Evolutionary conservation across 2,888 invertebrate genomes (phyloP).

Genomic region (Anodontia alba): DNA sequence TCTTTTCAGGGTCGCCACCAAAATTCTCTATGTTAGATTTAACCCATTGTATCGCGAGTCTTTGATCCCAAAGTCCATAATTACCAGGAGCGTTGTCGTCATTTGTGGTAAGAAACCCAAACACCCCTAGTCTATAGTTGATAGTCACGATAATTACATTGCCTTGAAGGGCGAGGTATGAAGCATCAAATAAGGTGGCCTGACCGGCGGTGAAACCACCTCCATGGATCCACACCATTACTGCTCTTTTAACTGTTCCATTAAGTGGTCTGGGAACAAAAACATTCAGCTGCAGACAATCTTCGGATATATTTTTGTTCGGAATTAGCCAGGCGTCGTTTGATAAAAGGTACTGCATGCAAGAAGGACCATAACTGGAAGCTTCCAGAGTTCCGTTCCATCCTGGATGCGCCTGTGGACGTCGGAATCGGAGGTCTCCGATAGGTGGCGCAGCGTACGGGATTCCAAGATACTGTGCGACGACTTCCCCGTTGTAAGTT

Average conservation of each 20-base stretch:
- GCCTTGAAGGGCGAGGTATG: slow-evolving; percentile 58
- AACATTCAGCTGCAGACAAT: slow-evolving; percentile 70
- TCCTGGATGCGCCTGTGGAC: slow-evolving; percentile 32
- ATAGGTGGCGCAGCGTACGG: slow-evolving; percentile 65
- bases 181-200: slow-evolving; percentile 63
- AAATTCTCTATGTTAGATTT: slow-evolving; percentile 64
- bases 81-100: slow-evolving; percentile 59
- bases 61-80: slow-evolving; percentile 70
- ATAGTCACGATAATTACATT: slow-evolving; percentile 70
- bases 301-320: slow-evolving; percentile 60
- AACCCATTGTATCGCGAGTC: slow-evolving; percentile 68
- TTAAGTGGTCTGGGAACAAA: slow-evolving; percentile 49
- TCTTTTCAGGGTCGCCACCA: slow-evolving; percentile 66
- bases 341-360: slow-evolving; percentile 56
- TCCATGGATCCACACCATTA: slow-evolving; percentile 74
- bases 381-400: slow-evolving; percentile 52
- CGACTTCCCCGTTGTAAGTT: slow-evolving; percentile 14
- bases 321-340: slow-evolving; percentile 60
- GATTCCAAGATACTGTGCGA: slow-evolving; percentile 58
- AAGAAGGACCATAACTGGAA: slow-evolving; percentile 58
- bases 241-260: slow-evolving; percentile 43
- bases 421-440: slow-evolving; percentile 50
- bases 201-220: slow-evolving; percentile 66
- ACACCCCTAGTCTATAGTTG: slow-evolving; percentile 69
- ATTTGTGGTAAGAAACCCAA: slow-evolving; percentile 68